Conservation (phyloP, 1,140 invertebrate species). For the Heliconius congener region DNA sequence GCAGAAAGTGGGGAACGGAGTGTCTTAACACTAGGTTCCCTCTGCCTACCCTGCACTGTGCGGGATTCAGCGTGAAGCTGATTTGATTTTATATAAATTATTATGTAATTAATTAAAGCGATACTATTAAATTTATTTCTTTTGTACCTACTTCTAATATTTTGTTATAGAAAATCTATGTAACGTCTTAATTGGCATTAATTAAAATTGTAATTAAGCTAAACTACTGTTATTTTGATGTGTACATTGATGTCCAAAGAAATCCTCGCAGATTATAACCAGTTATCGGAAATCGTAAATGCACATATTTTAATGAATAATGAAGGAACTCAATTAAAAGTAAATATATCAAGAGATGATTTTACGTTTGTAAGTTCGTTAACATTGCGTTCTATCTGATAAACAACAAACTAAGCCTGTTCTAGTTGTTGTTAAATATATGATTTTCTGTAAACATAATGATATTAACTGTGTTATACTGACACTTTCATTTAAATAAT, state of each 20-base stretch:
- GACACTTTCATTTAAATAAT: no score
- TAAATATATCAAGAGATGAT: not conserved
- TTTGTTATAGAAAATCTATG: not conserved
- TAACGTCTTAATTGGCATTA: not conserved
- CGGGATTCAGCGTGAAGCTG: no score
- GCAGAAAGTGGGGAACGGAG: no score
- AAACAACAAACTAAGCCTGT: not conserved
- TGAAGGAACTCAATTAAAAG: slow-evolving; percentile 5
- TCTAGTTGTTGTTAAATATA: not conserved
- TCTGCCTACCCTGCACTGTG: no score
- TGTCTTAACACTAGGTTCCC: no score
- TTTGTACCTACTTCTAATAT: not conserved
- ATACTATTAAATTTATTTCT: not conserved
- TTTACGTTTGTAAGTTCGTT: not conserved
- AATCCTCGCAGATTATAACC: not conserved
- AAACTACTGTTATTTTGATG: not conserved
- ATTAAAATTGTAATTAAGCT: not conserved
- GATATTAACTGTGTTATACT: no score
- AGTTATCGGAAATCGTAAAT: slow-evolving; percentile 8
- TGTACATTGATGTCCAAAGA: not conserved
- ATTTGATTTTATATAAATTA: no score
- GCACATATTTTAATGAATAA: slow-evolving; percentile 1
- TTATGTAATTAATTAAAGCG: not conserved
- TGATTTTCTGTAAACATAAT: not conserved
- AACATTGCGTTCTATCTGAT: not conserved